Base-by-base conservation (phyloP, 2,797 vertebrate genomes). In the Cyprinella venusta region DNA sequence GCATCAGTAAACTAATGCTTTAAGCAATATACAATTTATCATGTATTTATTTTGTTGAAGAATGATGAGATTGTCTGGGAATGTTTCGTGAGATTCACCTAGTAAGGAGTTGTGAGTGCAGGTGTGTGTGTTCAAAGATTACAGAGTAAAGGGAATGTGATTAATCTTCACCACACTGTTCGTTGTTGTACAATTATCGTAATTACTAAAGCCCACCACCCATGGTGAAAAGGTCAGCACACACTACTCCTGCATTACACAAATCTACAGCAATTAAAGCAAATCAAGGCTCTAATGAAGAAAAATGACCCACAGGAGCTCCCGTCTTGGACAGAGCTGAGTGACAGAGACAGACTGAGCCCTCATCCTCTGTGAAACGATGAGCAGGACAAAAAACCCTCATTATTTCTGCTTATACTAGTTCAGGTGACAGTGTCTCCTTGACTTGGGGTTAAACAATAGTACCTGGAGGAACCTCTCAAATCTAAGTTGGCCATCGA, bases 121-220 rank as follows among this genome's bases (percentile, higher is more conserved):
- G 12, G 40, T 33, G 19, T 69, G 79, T 54, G 64, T 33, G 33
- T 83, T 67, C 30, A 64, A 70, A 79, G 65, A 83, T 86, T 64
- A 78, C 21, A 69, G 48, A 77, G 19, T 30, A 30, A 42, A 86
- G 54, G 13, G 72, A 71, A 84, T 30, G 69, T 16, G 79, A 84
- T 87, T 83, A 84, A 87, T 88, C 84, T 80, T 81, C 18, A 56
- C 59, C 64, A 69, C 74, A 61, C 65, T 80, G 85, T 82, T 83
- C 59, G 18, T 56, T 79, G 50, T 85, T 85, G 76, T 84, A 86
- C 85, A 86, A 86, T 90, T 87, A 88, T 84, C 86, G 87, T 84
- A 88, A 90, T 89, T 88, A 88, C 86, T 71, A 83, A 67, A 79
- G 70, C 80, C 79, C 61, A 33, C 82, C 80, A 75, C 80, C 79